Conservation (phyloP, 2,113 vertebrate genomes). For the Psilopsiagon aurifrons region DNA sequence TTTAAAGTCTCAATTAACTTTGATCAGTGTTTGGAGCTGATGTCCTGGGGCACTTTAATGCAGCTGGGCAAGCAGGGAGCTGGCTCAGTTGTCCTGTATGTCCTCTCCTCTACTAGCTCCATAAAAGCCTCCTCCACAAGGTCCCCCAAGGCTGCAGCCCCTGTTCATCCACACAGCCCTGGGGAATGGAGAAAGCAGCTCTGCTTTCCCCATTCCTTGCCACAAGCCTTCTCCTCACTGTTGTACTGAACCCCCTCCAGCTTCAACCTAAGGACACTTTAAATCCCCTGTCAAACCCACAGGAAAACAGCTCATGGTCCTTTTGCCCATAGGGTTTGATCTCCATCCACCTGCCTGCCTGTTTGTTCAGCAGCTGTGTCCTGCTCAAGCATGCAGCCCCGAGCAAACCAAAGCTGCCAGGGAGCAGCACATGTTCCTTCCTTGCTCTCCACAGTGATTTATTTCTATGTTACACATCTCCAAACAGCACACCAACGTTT, state of each 20-base stretch:
- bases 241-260: not conserved
- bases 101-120: not conserved
- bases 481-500: not conserved
- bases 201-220: not conserved
- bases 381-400: not conserved
- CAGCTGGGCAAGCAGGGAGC: accelerated
- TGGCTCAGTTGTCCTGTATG: not conserved
- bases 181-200: not conserved
- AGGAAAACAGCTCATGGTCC: not conserved
- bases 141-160: not conserved
- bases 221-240: not conserved
- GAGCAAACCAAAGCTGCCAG: not conserved
- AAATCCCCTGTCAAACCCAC: not conserved
- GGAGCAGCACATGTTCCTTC: not conserved
- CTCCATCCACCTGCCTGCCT: not conserved
- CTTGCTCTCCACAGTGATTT: not conserved
- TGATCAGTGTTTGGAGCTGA: not conserved
- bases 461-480: not conserved
- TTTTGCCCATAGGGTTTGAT: not conserved
- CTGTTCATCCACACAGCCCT: not conserved
- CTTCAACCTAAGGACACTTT: not conserved
- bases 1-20: not conserved
- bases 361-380: not conserved
- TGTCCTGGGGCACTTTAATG: not conserved
- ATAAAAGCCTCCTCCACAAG: not conserved